Evolutionary conservation across 1,140 invertebrate species (phyloP).

Genomic region (Mercenaria mercenaria): DNA sequence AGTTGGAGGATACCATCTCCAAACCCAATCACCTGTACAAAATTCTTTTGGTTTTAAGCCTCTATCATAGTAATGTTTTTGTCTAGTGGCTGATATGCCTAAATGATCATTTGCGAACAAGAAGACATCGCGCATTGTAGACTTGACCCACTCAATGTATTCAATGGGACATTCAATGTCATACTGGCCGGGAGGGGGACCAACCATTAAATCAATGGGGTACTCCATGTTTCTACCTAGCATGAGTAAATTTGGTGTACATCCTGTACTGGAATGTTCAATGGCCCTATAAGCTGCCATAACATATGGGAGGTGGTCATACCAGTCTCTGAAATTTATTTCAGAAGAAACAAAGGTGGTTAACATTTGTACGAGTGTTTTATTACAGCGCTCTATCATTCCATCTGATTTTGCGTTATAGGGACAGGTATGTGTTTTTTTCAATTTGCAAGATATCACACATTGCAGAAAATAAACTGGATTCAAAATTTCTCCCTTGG

Average conservation of each 20-base stretch:
- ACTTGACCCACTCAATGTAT: slow-evolving; percentile 54
- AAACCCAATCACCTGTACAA: slow-evolving; percentile 58
- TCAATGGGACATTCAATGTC: slow-evolving; percentile 28
- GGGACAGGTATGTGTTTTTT: slow-evolving; percentile 75
- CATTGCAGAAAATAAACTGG: slow-evolving; percentile 69
- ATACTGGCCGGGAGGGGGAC: neutral
- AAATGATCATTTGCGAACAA: slow-evolving; percentile 23
- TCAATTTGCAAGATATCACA: slow-evolving; percentile 63
- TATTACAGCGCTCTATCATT: slow-evolving; percentile 78
- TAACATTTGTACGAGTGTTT: slow-evolving; percentile 73
- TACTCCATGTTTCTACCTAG: slow-evolving; percentile 57
- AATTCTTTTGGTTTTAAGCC: slow-evolving; percentile 60
- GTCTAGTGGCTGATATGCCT: slow-evolving; percentile 37
- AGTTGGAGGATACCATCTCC: slow-evolving; percentile 67
- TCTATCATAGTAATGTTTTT: slow-evolving; percentile 69
- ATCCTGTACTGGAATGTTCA: slow-evolving; percentile 66
- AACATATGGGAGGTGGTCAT: slow-evolving; percentile 71
- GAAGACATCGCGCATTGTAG: neutral
- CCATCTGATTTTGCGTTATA: slow-evolving; percentile 83
- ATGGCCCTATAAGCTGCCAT: slow-evolving; percentile 70
- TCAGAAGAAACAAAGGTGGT: slow-evolving; percentile 40
- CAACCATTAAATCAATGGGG: slow-evolving; percentile 66
- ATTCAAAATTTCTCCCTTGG: slow-evolving; percentile 69
- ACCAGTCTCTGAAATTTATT: slow-evolving; percentile 70
- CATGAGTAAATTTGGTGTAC: slow-evolving; percentile 68